Evolutionary conservation across 2,888 invertebrate species (phyloP), one percentile per base, ranked within the genome.

Genomic region (Heliconius ethilla): DNA sequence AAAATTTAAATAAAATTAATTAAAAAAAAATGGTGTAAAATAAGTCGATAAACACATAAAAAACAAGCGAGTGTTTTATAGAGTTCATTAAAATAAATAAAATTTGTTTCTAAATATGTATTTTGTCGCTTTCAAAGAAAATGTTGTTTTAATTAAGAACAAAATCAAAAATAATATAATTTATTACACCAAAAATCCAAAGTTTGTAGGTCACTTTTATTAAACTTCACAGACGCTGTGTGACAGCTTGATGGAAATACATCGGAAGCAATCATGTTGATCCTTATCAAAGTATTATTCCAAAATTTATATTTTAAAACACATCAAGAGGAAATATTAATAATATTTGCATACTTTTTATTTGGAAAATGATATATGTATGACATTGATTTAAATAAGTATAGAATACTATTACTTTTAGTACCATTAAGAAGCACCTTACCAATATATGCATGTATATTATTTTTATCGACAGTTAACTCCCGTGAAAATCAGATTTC

Each of bases 241-340:
- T 79, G 80, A 81, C 80, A 81, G 79, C 70, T 81, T 78, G 80
- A 81, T 77, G 69, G 79, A 77, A 69, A 77, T 76, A 77, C 77
- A 75, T 80, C 79, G 80, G 75, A 74, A 75, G 69, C 75, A 79
- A 76, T 77, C 74, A 78, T 62, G 72, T 59, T 62, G 75, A 80
- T 80, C 40, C 69, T 79, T 81, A 81, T 77, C 77, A 74, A 66
- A 75, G 27, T 74, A 73, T 75, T 29, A 75, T 72, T 33, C n/a
- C 7, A 72, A 72, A 72, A 59, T 59, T 29, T n/a, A 13, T 55
- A 33, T 72, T 70, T 55, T 33, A 33, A 70, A n/a, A 22, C 13
- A 37, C 37, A 37, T 10, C 37, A 37, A 10, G 29, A 33, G 33
- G 33, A 33, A 33, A 33, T 33, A 33, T 33, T 33, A 6, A 0